Base-by-base conservation (phyloP, 2,888 invertebrate species). In the Mesopsocus fuscifrons region DNA sequence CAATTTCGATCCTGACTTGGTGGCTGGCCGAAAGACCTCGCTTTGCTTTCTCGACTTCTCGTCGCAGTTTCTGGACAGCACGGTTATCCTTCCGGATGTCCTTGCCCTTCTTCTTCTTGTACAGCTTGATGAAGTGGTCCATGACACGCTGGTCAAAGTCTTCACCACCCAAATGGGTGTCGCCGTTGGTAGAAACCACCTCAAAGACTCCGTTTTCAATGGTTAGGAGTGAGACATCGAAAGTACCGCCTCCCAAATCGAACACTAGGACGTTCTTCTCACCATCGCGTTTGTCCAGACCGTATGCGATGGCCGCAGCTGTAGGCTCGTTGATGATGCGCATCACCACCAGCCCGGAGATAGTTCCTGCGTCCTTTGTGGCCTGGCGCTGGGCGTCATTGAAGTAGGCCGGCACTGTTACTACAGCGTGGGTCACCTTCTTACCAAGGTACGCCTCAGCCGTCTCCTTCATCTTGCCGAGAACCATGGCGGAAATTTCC, bases 121-220 rank as follows among this genome's bases (percentile, higher is more conserved):
- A 91, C 59, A 95, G 63, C 63, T 97, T 95, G 62, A 94, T 89
- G 69, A 98, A 97, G 66, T 98, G 92, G 56, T 97, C 94, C 91
- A 95, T 92, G 3, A 95, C 91, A 51, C 91, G 74, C 64, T 95
- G 92, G 66, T 95, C 94, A 62, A 95, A 98, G 69, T 98, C 97
- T 67, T 98, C 97, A 61, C 97, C 97, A 56, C 97, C 94, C 67
- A 95, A 76, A 63, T 95, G 94, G 53, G 94, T 95, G 60, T 95
- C 94, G 55, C 95, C 95, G 58, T 85, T 87, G 48, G 89, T 89
- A 1, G 88, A 78, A 1, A 84, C 80, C 42, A 80, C 74, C 67
- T 98, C 97, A 61, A 98, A 98, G 4, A 98, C 94, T 43, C 97
- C 98, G 55, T 95, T 94, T 59, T 98, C 97, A 58, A 98, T 98